Base-by-base conservation (phyloP, 2,888 invertebrate genomes). In the Ophonus ardosiacus region DNA sequence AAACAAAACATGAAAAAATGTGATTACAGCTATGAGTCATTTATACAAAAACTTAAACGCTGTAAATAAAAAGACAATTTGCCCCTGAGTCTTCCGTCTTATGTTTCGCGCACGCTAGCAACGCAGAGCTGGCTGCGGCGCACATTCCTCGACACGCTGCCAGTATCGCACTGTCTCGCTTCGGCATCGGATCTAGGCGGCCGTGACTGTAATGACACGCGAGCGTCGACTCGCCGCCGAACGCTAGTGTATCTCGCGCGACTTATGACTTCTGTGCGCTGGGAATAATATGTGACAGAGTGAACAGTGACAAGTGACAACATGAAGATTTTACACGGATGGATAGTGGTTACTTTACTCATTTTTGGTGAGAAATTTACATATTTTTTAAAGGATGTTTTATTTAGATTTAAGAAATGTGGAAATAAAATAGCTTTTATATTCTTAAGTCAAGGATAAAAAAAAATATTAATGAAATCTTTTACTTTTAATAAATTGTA, bases 351-450 rank as follows among this genome's bases (percentile, higher is more conserved):
- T 15, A 24, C 43, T 38, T 18, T 65, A 24, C 43, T 81, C n/a
- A 38, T 81, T 40, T 65, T 81, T 81, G 81, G 81, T 81, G 40
- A 81, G 81, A 13, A 7, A n/a, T 79, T 79, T 31, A 4, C 31
- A 31, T 6, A 31, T 5, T 31, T 31, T 31, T 31, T 31, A 31
- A 5, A 5, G 5, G 5, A 5, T 1, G 31, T 31, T 31, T 31
- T 5, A 2, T 24, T 5, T 31, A 5, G 31, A 5, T 31, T 4
- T 5, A 31, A 5, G 5, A 31, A 5, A 31, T 31, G 31, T 31
- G 31, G 5, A 31, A 31, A 31, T 31, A 31, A 5, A 31, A 31
- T 31, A 31, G 31, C 5, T 31, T 31, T 31, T 31, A 31, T 31
- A 31, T 31, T 1, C 31, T 6, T 31, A 31, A 6, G 31, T 31